Base-by-base conservation (phyloP, 2,797 vertebrate genomes). In the Falco berigora region DNA sequence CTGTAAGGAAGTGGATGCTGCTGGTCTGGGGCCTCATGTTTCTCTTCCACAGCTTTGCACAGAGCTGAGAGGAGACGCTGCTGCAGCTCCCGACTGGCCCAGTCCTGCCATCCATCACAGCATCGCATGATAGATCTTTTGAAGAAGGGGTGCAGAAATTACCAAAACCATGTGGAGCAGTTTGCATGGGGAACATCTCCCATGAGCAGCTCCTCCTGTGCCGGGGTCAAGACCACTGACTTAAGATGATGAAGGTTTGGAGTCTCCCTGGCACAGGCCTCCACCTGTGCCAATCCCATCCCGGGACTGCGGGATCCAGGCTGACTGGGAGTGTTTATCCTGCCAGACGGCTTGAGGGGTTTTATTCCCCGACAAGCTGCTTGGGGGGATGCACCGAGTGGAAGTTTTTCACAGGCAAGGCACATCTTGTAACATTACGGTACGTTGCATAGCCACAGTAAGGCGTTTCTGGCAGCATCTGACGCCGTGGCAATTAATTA, bases 381-480 rank as follows among this genome's bases (percentile, higher is more conserved):
- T 73, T n/a, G 42, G 27, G 62, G 30, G 22, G 24, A 50, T 47
- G 40, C 34, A 49, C 28, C 1, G 4, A 72, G 22, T 22, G 44
- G 13, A 34, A 88, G 12, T 36, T 88, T 91, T 72, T 84, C 62
- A 17, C 58, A 80, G 69, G 69, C 86, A 30, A 50, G 42, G 53
- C 61, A 27, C 76, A 50, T 61, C 68, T 27, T 4, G 0, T 40
- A 38, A 13, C 62, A 23, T 24, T 8, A 16, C 5, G 0, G 5
- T 30, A 9, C 21, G 40, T 62, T 1, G 0, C 36, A 20, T 14
- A 34, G 55, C 61, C 38, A 7, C 1, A 3, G 42, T 23, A 50
- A 93, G 46, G 73, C 14, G 1, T 36, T 93, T 67, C 90, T 81
- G 38, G 83, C 1, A 3, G 77, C 4, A 2, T 63, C 88, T 73